phyloP scores from a whole-genome alignment of 2,797 vertebrate genomes.

The Siniperca undulata region DNA sequence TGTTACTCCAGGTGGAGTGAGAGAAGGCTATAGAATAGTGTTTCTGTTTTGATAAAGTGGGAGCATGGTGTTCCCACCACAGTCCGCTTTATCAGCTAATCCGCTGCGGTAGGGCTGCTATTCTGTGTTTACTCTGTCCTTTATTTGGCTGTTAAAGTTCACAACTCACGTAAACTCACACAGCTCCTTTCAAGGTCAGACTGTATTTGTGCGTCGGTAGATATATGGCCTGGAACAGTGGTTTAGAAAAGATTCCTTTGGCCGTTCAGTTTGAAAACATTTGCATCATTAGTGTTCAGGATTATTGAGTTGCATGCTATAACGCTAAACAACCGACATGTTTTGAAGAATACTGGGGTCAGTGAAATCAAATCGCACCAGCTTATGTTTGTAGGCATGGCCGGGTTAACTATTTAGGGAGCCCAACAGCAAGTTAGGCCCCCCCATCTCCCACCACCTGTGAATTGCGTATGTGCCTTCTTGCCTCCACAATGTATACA shows the following conservation, averaged over 20 bases:
- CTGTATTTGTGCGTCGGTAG: background rate
- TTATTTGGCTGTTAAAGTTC: conserved; percentile 52
- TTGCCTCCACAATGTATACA: background rate
- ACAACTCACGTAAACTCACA: conserved; percentile 15
- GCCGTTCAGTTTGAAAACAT: conserved; percentile 2
- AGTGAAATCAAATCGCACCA: background rate
- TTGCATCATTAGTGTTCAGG: background rate
- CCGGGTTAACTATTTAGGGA: background rate
- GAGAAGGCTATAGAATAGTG: background rate
- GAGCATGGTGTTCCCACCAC: conserved; percentile 34
- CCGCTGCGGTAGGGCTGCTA: background rate
- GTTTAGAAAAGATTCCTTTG: background rate
- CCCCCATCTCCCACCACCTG: background rate
- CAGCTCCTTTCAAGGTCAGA: conserved; percentile 47
- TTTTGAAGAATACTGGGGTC: background rate
- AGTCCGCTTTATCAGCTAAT: conserved; percentile 28
- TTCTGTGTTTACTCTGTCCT: conserved; percentile 31
- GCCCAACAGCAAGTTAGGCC: no score
- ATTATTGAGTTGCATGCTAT: background rate
- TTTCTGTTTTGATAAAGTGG: conserved; percentile 20
- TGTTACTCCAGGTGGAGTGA: conserved; percentile 32
- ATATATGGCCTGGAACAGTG: background rate
- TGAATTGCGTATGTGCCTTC: background rate
- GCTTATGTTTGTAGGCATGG: background rate
- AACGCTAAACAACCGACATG: background rate